Base-by-base conservation (phyloP, 2,888 invertebrate genomes). In the Eupsilia transversa region DNA sequence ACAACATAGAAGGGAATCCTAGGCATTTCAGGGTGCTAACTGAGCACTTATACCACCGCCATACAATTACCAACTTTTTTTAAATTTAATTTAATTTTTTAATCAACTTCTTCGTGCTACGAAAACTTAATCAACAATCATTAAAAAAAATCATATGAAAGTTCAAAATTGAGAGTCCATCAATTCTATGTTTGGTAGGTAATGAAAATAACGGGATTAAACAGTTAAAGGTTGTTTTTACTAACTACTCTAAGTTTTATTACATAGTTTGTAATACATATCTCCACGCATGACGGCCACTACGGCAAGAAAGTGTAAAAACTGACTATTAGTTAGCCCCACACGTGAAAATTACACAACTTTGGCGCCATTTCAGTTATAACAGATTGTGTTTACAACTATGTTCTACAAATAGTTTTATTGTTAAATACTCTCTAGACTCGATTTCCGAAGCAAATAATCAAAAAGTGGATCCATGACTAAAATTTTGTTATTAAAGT, bases 301-400 rank as follows among this genome's bases (percentile, higher is more conserved):
- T 85, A 60, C 41, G 43, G 59, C 49, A 75, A 67, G 84, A 83
- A 83, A 83, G 80, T 84, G 83, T 83, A 72, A 74, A 74, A 77
- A 80, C 72, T 43, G 54, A 63, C 30, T 43, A 72, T 68, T 82
- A 68, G 20, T 66, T 66, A 57, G n/a, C 5, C 33, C 27, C 23
- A 67, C 33, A 64, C 72, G 68, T 77, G 78, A 85, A 84, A 76
- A 83, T 83, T 78, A 82, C 82, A 78, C 69, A 83, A 85, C 33
- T 66, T 73, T 85, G 82, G 85, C 85, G 84, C 82, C 73, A 78
- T 79, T 85, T 79, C 69, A 72, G 60, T 49, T 72, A 41, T 27
- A 73, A 65, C 49, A 71, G 76, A 79, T 66, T 76, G 74, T 71
- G 78, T 79, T 84, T 72, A 79, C 69, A 77, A 59, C 54, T 49